These are phyloP conservation scores for Neoaliturus tenellus DNA, from an alignment of 2,888 invertebrate species.

Conservation along the genomic window DNA sequence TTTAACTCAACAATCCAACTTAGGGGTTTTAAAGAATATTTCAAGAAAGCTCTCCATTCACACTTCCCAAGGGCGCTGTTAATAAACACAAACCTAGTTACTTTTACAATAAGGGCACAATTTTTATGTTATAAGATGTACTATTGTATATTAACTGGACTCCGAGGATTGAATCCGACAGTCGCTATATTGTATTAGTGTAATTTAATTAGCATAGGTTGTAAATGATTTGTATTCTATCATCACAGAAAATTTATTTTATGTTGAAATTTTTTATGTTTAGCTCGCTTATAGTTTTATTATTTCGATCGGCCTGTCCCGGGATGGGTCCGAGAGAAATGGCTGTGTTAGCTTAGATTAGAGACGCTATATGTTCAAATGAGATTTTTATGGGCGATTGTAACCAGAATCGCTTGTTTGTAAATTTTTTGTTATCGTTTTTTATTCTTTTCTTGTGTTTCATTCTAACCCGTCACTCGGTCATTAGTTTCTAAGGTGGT, in stretches of 20 bases:
- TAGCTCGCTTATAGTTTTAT: constrained; percentile 43
- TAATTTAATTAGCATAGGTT: constrained; percentile 31
- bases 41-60: no score
- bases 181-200: constrained; percentile 19
- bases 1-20: no score
- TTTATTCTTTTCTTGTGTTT: not conserved
- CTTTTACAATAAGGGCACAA: constrained; percentile 20
- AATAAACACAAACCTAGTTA: not conserved
- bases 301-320: constrained; percentile 12
- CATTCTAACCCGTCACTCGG: not conserved
- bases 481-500: constrained; percentile 7
- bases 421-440: constrained; percentile 33
- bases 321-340: constrained; percentile 9
- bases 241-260: constrained; percentile 39
- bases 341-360: constrained; percentile 46
- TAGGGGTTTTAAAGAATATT: no score
- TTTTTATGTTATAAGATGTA: constrained; percentile 11
- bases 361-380: constrained; percentile 25
- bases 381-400: constrained; percentile 14
- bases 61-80: not conserved
- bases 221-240: constrained; percentile 41
- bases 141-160: constrained; percentile 12
- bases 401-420: not conserved
- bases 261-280: constrained; percentile 35
- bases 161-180: not conserved